phyloP scores from a whole-genome alignment of 2,888 invertebrate genomes.

The Trachelus tabidus region DNA sequence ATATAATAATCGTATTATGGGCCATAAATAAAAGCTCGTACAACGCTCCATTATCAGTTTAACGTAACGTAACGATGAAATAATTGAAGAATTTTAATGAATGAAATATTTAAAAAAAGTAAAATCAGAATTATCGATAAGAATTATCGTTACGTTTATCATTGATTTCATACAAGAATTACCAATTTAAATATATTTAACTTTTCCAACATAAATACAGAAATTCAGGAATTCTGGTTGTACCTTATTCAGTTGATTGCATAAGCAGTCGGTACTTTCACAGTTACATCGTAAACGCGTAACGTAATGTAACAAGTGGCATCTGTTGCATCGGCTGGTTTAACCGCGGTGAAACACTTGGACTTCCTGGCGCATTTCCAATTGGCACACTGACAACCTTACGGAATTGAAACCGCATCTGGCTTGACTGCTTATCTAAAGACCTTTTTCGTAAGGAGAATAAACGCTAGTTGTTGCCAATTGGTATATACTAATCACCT shows the following conservation, averaged over 20 bases:
- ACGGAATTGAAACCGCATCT: slow-evolving; percentile 38
- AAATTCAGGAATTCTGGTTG: background rate
- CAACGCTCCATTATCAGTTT: background rate
- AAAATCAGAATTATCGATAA: background rate
- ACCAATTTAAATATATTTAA: background rate
- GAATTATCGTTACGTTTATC: background rate
- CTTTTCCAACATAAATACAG: background rate
- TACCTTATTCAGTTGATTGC: background rate
- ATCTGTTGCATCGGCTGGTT: slow-evolving; percentile 61
- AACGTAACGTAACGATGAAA: background rate
- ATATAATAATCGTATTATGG: background rate
- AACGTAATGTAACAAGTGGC: slow-evolving; percentile 59
- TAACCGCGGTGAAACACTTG: slow-evolving; percentile 54
- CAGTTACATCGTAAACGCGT: background rate
- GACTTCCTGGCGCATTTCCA: slow-evolving; percentile 59
- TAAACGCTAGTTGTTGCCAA: background rate
- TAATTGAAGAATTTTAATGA: background rate
- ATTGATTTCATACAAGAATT: background rate
- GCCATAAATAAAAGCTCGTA: background rate
- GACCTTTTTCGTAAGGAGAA: background rate
- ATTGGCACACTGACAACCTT: slow-evolving; percentile 57
- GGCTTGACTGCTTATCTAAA: background rate
- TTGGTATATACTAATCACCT: background rate
- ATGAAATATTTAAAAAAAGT: background rate
- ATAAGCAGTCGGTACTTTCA: background rate